Percentiles rank a stretch among this genome's conserved stretches.
These are phyloP conservation scores for Kuschelorhynchus macadamiae DNA, from an alignment of 2,888 invertebrate genomes.

Conservation along the genomic window DNA sequence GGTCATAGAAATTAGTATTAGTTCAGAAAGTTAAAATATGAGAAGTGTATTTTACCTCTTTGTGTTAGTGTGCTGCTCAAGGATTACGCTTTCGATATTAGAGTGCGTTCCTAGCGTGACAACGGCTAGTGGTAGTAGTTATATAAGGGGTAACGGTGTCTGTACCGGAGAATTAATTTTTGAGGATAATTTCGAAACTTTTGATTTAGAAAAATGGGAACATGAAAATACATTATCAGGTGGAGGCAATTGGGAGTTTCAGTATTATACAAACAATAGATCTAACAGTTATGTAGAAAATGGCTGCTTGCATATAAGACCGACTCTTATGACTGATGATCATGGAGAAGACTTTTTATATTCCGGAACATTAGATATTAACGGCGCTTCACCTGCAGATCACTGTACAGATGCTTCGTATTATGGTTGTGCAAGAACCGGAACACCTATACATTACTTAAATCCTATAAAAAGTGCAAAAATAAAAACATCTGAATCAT, in stretches of 20 bases:
- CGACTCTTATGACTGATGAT: constrained; percentile 73
- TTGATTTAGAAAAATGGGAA: constrained; percentile 76
- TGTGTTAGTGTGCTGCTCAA: no score
- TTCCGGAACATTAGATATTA: constrained; percentile 71
- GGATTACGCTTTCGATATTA: neutral
- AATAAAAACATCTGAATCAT: constrained; percentile 74
- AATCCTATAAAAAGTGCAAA: constrained; percentile 79
- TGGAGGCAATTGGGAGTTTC: constrained; percentile 78
- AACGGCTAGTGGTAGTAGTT: constrained; percentile 23
- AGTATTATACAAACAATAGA: constrained; percentile 79
- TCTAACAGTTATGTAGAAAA: constrained; percentile 75
- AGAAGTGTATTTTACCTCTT: no score
- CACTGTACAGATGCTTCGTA: constrained; percentile 65
- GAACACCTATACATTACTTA: constrained; percentile 66
- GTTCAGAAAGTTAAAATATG: no score
- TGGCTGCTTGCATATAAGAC: constrained; percentile 75
- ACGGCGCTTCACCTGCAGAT: constrained; percentile 76
- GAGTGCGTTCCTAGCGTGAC: constrained; percentile 28
- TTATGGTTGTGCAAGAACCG: constrained; percentile 74
- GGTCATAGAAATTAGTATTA: no score
- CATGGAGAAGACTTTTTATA: constrained; percentile 71
- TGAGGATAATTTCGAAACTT: constrained; percentile 73
- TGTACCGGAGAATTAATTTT: constrained; percentile 76
- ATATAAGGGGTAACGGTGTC: constrained; percentile 53
- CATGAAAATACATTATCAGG: constrained; percentile 77